Evolutionary conservation across 2,113 vertebrate genomes (phyloP).

Genomic region (Chaetodon trifascialis): DNA sequence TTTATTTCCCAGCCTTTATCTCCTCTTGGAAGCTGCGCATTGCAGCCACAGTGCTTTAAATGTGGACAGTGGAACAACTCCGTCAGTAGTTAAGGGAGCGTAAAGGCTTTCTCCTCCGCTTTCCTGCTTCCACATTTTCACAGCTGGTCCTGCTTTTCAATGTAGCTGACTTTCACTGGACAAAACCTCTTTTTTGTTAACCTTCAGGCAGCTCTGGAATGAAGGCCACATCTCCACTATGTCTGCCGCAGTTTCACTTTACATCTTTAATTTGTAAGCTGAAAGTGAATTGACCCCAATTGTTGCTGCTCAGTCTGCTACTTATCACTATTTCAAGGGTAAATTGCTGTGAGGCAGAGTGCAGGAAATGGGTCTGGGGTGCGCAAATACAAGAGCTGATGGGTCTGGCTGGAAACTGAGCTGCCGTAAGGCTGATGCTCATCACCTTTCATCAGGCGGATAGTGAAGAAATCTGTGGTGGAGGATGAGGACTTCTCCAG

Average conservation of each 20-base stretch:
- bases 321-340: constrained; percentile 51
- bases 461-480: constrained; percentile 42
- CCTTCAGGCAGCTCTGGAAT: constrained; percentile 51
- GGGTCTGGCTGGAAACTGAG: constrained; percentile 40
- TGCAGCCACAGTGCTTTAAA: constrained; percentile 24
- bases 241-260: constrained; percentile 62
- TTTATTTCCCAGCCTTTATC: constrained; percentile 40
- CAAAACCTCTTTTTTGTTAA: constrained; percentile 29
- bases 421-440: constrained; percentile 38
- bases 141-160: constrained; percentile 46
- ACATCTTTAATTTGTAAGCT: constrained; percentile 67
- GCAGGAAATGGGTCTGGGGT: constrained; percentile 65
- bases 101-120: constrained; percentile 46
- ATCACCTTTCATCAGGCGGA: constrained; percentile 54
- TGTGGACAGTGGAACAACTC: constrained; percentile 41
- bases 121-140: constrained; percentile 44
- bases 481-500: constrained; percentile 55
- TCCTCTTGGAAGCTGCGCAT: constrained; percentile 25
- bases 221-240: constrained; percentile 43
- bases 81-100: constrained; percentile 21
- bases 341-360: constrained; percentile 62
- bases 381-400: constrained; percentile 52
- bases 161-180: constrained; percentile 20
- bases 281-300: constrained; percentile 67
- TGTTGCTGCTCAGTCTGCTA: constrained; percentile 40